Evolutionary conservation across 2,888 invertebrate genomes (phyloP).

Genomic region (Archips crataeganus): DNA sequence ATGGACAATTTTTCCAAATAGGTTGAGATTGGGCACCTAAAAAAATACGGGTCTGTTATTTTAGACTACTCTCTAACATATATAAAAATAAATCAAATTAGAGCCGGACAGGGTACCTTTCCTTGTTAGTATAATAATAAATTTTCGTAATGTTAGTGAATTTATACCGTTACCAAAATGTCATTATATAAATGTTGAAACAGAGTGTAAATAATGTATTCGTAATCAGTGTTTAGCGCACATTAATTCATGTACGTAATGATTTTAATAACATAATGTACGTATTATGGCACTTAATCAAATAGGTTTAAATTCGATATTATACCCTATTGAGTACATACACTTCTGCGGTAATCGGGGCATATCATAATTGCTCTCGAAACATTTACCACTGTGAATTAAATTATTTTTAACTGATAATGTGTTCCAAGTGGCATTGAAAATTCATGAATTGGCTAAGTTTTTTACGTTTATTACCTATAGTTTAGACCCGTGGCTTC

Average conservation of each 20-base stretch:
- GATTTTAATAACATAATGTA: background rate
- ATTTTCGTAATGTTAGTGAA: background rate
- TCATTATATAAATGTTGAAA: background rate
- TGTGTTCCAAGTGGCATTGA: background rate
- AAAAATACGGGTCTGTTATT: too few relatives aligned
- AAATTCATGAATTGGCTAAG: too few relatives aligned
- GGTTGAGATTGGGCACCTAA: too few relatives aligned
- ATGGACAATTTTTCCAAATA: too few relatives aligned
- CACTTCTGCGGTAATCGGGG: constrained; percentile 8
- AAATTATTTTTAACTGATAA: background rate
- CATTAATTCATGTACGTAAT: background rate
- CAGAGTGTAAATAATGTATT: background rate
- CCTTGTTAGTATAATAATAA: too few relatives aligned
- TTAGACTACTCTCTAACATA: too few relatives aligned
- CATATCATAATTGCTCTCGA: background rate
- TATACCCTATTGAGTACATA: background rate
- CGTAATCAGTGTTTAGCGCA: background rate
- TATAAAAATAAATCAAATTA: too few relatives aligned
- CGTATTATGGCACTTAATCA: background rate
- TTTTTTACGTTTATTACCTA: too few relatives aligned
- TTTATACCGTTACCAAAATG: background rate
- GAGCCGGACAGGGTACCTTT: too few relatives aligned
- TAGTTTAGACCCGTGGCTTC: too few relatives aligned
- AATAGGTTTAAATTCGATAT: background rate
- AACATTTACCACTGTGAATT: background rate